These are phyloP conservation scores for Mormyrus proboscirostris DNA, from an alignment of 2,797 vertebrate genomes.

Conservation along the genomic window DNA sequence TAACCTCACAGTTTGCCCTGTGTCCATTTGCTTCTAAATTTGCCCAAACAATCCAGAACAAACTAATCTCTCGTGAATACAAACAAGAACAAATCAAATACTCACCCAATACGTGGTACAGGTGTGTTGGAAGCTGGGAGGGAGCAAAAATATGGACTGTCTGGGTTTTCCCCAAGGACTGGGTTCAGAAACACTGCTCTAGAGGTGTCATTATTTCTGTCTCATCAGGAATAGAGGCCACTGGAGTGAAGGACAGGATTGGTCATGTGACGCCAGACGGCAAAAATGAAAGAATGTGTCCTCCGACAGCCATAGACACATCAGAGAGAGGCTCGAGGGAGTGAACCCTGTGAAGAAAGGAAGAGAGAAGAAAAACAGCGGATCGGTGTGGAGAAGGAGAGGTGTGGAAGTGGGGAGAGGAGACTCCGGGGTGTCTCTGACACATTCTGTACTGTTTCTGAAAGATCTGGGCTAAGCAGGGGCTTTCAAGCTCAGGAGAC, in stretches of 20 bases:
- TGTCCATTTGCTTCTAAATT: not conserved
- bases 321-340: constrained; percentile 10
- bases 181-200: not conserved
- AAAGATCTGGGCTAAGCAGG: not conserved
- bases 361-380: not conserved
- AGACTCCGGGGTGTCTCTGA: not conserved
- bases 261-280: not conserved
- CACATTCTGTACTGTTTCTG: not conserved
- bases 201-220: not conserved
- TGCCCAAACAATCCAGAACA: not conserved
- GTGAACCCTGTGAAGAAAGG: not conserved
- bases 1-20: not conserved
- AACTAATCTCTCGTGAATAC: not conserved
- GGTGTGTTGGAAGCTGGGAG: not conserved
- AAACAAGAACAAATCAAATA: not conserved
- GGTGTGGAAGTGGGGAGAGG: not conserved
- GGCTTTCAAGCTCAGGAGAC: constrained; percentile 8
- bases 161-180: not conserved
- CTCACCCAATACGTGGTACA: not conserved
- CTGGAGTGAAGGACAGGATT: not conserved
- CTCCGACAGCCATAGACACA: not conserved
- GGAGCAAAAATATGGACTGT: not conserved
- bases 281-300: not conserved
- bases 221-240: too few species aligned
- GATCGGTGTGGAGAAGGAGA: constrained; percentile 6